Percentiles rank a stretch among this genome's conserved stretches.
Evolutionary conservation across 2,888 invertebrate genomes (phyloP).

Genomic region (Plutella xylostella): DNA sequence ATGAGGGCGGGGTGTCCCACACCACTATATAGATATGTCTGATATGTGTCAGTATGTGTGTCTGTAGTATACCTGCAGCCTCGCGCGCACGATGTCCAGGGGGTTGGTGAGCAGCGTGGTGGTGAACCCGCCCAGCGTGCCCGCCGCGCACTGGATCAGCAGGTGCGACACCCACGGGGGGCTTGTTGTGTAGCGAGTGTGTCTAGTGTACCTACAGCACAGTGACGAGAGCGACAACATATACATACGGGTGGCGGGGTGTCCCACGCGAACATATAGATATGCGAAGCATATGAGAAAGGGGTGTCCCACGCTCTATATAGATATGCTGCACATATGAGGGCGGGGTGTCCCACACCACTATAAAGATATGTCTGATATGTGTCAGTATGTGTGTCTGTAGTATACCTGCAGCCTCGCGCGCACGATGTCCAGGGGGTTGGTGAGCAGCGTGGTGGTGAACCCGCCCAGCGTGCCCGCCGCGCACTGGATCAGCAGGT

Average conservation of each 20-base stretch:
- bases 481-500: slow-evolving; percentile 86
- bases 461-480: slow-evolving; percentile 94
- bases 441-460: slow-evolving; percentile 93
- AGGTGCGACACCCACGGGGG: slow-evolving; percentile 85
- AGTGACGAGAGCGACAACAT: no score
- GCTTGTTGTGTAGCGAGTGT: slow-evolving; percentile 81
- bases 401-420: slow-evolving; percentile 95
- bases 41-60: no score
- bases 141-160: slow-evolving; percentile 89
- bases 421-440: slow-evolving; percentile 93
- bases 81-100: slow-evolving; percentile 90
- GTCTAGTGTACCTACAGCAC: slow-evolving; percentile 14
- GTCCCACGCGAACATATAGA: no score
- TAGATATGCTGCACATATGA: no score
- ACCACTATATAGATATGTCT: no score
- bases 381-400: no score
- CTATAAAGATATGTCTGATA: no score
- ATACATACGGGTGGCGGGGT: no score
- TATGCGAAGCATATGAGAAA: no score
- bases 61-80: slow-evolving; percentile 96
- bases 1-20: no score
- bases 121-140: slow-evolving; percentile 92
- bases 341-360: no score
- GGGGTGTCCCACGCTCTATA: no score
- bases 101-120: slow-evolving; percentile 96